A percentile compares a stretch with the other conserved stretches of the same genome.
Evolutionary conservation across 2,113 vertebrate genomes (phyloP).

Genomic region (Vidua macroura): DNA sequence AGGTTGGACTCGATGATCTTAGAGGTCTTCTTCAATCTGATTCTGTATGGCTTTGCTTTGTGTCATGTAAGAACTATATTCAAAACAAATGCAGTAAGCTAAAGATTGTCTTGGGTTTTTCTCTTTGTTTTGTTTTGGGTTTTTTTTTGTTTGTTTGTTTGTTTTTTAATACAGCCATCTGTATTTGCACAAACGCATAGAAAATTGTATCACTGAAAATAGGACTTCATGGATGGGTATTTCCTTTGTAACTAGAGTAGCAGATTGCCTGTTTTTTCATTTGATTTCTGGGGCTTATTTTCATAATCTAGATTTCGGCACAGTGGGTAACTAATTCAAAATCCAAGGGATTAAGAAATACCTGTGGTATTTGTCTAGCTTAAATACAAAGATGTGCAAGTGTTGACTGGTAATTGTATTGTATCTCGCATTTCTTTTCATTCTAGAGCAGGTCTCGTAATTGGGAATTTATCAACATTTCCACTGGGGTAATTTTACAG

Average conservation of each 20-base stretch:
- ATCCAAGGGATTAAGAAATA: constrained; percentile 57
- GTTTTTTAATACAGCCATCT: background rate
- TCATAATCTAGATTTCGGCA: background rate
- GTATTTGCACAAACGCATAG: background rate
- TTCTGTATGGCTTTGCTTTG: background rate
- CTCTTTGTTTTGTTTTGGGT: background rate
- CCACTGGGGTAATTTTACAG: constrained; percentile 71
- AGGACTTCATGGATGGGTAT: background rate
- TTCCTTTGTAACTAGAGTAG: background rate
- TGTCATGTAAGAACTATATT: background rate
- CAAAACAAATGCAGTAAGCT: background rate
- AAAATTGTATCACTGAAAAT: background rate
- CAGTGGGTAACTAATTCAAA: background rate
- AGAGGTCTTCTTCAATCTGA: background rate
- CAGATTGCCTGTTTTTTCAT: background rate
- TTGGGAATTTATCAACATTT: constrained; percentile 70
- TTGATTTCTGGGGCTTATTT: constrained; percentile 8
- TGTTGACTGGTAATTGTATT: constrained; percentile 63
- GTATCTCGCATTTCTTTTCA: constrained; percentile 46
- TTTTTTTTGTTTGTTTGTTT: background rate
- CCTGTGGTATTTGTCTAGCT: constrained; percentile 47
- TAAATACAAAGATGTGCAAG: constrained; percentile 45
- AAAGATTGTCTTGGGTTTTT: background rate
- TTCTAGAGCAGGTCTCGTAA: constrained; percentile 65
- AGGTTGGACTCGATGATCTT: background rate